These are phyloP conservation scores for Podocnemis expansa DNA, from an alignment of 2,113 vertebrate genomes.

Conservation along the genomic window DNA sequence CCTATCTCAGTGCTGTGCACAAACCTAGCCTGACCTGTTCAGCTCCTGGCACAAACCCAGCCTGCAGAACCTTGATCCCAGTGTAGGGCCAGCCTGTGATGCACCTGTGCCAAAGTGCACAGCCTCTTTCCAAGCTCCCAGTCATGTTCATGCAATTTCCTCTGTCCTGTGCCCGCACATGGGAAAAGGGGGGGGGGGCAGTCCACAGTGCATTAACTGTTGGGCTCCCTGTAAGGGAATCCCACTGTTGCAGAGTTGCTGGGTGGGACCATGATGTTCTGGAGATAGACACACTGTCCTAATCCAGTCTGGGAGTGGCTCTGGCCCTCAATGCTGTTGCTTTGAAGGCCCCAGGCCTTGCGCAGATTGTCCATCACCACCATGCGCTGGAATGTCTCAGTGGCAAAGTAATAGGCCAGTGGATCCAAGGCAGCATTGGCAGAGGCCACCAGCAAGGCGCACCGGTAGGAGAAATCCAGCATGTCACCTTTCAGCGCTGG, in stretches of 20 bases:
- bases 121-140: too few species aligned
- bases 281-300: background rate
- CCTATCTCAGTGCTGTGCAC: too few species aligned
- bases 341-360: background rate
- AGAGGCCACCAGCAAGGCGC: conserved; percentile 60
- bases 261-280: background rate
- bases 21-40: too few species aligned
- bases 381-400: conserved; percentile 75
- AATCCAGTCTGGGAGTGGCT: background rate
- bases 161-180: too few species aligned
- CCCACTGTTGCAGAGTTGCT: too few species aligned
- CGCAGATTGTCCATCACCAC: conserved; percentile 62
- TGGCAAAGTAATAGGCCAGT: conserved; percentile 82
- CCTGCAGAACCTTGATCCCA: too few species aligned
- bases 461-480: conserved; percentile 22
- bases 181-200: too few species aligned
- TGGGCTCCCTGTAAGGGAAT: background rate
- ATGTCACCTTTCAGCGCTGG: rapidly evolving
- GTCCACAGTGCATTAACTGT: background rate
- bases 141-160: too few species aligned
- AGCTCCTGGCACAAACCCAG: too few species aligned
- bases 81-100: too few species aligned
- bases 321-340: background rate
- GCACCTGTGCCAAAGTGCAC: too few species aligned
- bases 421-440: conserved; percentile 66